Base-by-base conservation (phyloP, 2,797 vertebrate genomes). In the Ceryle rudis region DNA sequence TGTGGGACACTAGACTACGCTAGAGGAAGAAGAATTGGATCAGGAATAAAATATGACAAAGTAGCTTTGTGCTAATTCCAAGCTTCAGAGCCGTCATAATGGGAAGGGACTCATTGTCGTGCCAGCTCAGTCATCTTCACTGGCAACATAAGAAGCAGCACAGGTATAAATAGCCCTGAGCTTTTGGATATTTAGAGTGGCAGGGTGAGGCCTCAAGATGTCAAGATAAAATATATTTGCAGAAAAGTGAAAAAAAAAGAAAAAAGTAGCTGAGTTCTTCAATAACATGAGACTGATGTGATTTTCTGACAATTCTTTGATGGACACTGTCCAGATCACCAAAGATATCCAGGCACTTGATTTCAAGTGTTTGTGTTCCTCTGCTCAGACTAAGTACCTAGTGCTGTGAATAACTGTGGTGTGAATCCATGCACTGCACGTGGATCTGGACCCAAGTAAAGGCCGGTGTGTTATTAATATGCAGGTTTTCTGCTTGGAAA, bases 1-100 rank as follows among this genome's bases (percentile, higher is more conserved):
- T 95, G 94, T 95, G 96, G 91, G 91, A 93, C 25, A 21, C 23
- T 31, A 44, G 29, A 3, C 69, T 39, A 26, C 83, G 96, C 96
- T 94, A 96, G 78, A 83, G 28, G 39, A 46, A 81, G 81, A 95
- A 95, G 82, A 97, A 96, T 95, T 79, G 87, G 70, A 72, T 39
- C 35, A n/a, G 74, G 79, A 96, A 95, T 70, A 87, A 95, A 95
- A 90, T 22, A 72, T 29, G 52, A 95, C 82, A 55, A 81, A 74
- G 65, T n/a, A 47, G 74, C 84, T 58, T 86, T 55, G 21, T 3
- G 5, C 35, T 84, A 26, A 81, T 94, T 90, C 82, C 80, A 70
- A 44, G 39, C 62, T 84, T 66, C 46, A 4, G 72, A 79, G 29
- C 51, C 81, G 11, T 55, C 9, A 1, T 5, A 55, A 75, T 73